Conservation (phyloP, 37 sponge, comb jelly and placozoan species). For the Haliclona indistincta region DNA sequence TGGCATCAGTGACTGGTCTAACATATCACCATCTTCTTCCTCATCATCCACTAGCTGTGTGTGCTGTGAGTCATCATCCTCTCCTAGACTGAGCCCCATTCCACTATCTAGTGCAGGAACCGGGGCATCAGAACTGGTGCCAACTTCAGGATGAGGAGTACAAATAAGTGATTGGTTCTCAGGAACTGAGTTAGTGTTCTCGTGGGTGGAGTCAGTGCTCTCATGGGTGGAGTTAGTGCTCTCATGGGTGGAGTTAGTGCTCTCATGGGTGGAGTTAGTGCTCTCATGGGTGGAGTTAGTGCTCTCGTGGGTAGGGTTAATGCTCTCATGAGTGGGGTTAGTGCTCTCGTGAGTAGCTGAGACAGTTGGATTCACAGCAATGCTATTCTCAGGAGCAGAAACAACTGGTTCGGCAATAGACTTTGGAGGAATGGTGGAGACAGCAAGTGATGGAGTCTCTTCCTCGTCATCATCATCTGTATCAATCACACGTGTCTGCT, state of each 20-base stretch:
- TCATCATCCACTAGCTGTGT: background rate
- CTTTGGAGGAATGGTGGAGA: background rate
- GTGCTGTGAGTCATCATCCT: background rate
- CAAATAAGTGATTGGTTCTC: background rate
- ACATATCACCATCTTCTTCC: background rate
- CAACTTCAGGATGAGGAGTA: too few relatives aligned
- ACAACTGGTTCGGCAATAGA: background rate
- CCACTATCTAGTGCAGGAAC: too few relatives aligned
- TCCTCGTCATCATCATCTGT: conserved; percentile 38
- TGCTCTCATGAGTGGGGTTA: background rate
- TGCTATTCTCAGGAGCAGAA: background rate
- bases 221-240: background rate
- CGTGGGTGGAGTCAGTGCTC: background rate
- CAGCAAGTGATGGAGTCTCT: background rate
- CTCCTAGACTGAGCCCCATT: too few relatives aligned
- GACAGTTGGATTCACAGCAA: too few relatives aligned
- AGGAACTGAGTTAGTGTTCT: background rate
- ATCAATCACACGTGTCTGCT: conserved; percentile 12
- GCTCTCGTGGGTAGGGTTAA: background rate
- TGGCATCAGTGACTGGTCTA: background rate
- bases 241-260: background rate
- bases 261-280: background rate
- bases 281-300: background rate
- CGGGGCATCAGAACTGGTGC: too few relatives aligned
- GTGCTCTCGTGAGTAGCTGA: background rate